These are phyloP conservation scores for Sinosuthora webbiana DNA, from an alignment of 2,113 vertebrate genomes.

Conservation along the genomic window DNA sequence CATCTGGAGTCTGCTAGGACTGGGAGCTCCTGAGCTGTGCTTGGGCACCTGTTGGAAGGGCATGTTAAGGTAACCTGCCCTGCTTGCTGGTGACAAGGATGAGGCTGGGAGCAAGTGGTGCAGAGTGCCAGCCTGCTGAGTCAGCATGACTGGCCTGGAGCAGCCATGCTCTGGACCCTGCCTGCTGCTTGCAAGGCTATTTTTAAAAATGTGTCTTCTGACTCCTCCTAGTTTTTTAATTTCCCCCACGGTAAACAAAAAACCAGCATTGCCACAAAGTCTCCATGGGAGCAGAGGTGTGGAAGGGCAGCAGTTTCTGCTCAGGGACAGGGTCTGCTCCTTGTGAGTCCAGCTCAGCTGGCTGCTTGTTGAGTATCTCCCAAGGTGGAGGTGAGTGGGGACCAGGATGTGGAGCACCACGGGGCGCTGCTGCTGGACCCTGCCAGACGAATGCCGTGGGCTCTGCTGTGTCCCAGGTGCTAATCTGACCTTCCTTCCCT, in stretches of 20 bases:
- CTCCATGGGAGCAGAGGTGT: neutral
- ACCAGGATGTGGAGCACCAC: neutral
- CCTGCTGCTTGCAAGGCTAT: constrained; percentile 65
- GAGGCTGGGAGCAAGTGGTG: neutral
- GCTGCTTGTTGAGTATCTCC: neutral
- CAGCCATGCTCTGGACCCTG: constrained; percentile 54
- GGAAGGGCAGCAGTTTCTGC: neutral
- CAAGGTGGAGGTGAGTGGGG: rapidly evolving
- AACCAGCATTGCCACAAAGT: neutral
- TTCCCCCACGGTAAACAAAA: neutral
- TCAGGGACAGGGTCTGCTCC: neutral
- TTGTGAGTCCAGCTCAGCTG: neutral
- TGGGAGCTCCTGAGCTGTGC: neutral
- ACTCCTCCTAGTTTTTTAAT: constrained; percentile 58
- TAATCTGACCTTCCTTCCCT: constrained; percentile 17
- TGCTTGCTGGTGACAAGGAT: neutral
- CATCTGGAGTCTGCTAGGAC: neutral
- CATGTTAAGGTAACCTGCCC: rapidly evolving
- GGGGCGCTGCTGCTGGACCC: neutral
- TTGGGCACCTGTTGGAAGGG: neutral
- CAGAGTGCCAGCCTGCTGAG: constrained; percentile 63
- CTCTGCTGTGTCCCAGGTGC: neutral
- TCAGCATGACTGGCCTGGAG: constrained; percentile 76
- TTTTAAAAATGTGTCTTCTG: constrained; percentile 73
- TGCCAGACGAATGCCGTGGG: neutral